Evolutionary conservation across 2,888 invertebrate genomes (phyloP), one percentile per base, ranked within the genome.

Genomic region (Pandemis cinnamomeana): DNA sequence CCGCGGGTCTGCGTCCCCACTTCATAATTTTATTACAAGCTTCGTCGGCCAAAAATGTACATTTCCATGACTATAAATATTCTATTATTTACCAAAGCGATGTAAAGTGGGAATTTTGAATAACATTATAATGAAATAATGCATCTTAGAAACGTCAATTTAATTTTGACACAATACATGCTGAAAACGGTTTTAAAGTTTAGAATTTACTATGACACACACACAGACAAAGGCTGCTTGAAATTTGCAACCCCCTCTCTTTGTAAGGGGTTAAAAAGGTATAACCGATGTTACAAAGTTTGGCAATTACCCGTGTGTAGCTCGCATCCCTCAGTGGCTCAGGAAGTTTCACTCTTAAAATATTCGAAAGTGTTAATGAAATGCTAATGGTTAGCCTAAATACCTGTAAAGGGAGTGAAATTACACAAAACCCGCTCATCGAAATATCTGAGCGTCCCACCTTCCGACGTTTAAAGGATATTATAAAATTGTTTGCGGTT

Each of bases 401-500:
- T 70, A 70, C 66, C 70, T 66, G 51, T 51, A 60, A 48, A 71
- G 36, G 74, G 62, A 74, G 71, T 67, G 67, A 71, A 71, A 71
- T 74, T 62, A 74, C 71, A 71, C 58, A 51, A 73, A 73, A 71
- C 61, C 67, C 72, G n/a, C 63, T 62, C 58, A 66, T 66, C 74
- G 20, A 55, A 67, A 74, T 71, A 74, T 67, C 66, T 71, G 53
- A 67, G 71, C 70, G 51, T 36, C 71, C 71, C 51, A 36, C 46
- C 71, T 71, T 44, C 53, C 70, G 63, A 63, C 72, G 42, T 69
- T 67, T 74, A 67, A 74, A 71, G 67, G 70, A 71, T 74, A 74
- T 74, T 74, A 71, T 70, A 74, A 71, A 71, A 71, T 67, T 67
- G 74, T 74, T 74, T 71, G 70, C 44, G 74, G 71, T 71, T 74